phyloP scores from a whole-genome alignment of 1,140 invertebrate species.

The Calosoma granatense region DNA sequence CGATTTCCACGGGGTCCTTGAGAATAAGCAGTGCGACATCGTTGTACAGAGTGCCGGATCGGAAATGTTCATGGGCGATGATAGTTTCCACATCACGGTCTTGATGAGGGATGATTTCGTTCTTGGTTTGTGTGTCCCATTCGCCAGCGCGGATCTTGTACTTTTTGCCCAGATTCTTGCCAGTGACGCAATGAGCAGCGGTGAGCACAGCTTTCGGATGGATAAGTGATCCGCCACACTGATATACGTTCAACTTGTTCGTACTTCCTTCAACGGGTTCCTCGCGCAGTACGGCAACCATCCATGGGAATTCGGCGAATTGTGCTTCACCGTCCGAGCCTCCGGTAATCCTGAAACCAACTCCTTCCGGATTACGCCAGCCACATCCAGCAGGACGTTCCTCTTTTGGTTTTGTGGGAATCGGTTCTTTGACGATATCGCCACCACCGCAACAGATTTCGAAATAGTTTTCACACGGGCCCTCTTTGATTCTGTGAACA shows the following conservation, averaged over 20 bases:
- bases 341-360: constrained; percentile 57
- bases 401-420: constrained; percentile 24
- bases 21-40: constrained; percentile 59
- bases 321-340: constrained; percentile 47
- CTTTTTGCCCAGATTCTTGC: constrained; percentile 23
- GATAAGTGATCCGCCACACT: constrained; percentile 68
- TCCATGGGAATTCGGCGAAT: constrained; percentile 73
- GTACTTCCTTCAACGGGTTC: constrained; percentile 40
- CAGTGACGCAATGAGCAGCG: constrained; percentile 51
- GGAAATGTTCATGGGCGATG: constrained; percentile 35
- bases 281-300: constrained; percentile 62
- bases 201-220: constrained; percentile 59
- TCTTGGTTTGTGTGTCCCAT: constrained; percentile 69
- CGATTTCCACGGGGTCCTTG: constrained; percentile 40
- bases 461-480: constrained; percentile 49
- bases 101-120: constrained; percentile 60
- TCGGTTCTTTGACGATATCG: constrained; percentile 24
- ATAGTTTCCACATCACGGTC: constrained; percentile 49
- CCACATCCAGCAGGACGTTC: constrained; percentile 42
- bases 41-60: constrained; percentile 47
- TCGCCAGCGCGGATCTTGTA: constrained; percentile 59
- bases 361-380: constrained; percentile 46
- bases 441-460: constrained; percentile 48
- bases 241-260: constrained; percentile 51
- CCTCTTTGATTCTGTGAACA: constrained; percentile 36